phyloP scores from a whole-genome alignment of 2,797 vertebrate genomes.

The Amblyraja radiata region DNA sequence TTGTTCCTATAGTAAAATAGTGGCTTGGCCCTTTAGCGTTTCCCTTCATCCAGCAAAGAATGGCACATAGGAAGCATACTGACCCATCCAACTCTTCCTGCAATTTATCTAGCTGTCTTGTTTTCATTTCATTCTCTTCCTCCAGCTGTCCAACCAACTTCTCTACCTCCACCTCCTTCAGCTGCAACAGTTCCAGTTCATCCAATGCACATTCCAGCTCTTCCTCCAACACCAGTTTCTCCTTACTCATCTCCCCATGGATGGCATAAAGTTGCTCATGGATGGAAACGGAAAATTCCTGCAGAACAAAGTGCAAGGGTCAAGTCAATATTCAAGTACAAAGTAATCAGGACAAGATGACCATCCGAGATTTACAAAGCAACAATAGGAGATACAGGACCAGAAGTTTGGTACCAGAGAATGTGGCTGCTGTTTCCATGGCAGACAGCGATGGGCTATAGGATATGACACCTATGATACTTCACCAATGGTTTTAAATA shows the following conservation, averaged over 20 bases:
- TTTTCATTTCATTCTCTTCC: conserved; percentile 55
- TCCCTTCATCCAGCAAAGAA: neutral
- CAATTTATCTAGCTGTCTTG: conserved; percentile 54
- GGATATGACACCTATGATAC: too few species aligned
- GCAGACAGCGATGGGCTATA: too few species aligned
- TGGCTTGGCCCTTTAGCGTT: neutral
- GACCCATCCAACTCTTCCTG: conserved; percentile 65
- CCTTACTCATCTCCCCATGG: conserved; percentile 57
- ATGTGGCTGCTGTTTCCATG: too few species aligned
- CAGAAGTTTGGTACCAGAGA: too few species aligned
- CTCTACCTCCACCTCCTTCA: conserved; percentile 60
- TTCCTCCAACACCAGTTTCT: conserved; percentile 55
- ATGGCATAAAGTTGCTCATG: conserved; percentile 61
- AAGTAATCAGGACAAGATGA: neutral
- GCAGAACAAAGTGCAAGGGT: conserved; percentile 37
- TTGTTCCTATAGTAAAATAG: neutral
- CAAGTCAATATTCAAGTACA: neutral
- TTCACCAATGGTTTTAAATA: too few species aligned
- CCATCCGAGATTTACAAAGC: neutral
- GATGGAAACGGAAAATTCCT: conserved; percentile 67
- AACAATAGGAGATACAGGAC: too few species aligned
- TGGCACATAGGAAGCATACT: neutral
- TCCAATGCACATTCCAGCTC: conserved; percentile 72
- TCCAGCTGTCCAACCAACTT: conserved; percentile 58
- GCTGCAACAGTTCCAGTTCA: conserved; percentile 71